A percentile compares a stretch with the other conserved stretches of the same genome.
Evolutionary conservation across 2,797 vertebrate species (phyloP).

Genomic region (Danio kyathit): DNA sequence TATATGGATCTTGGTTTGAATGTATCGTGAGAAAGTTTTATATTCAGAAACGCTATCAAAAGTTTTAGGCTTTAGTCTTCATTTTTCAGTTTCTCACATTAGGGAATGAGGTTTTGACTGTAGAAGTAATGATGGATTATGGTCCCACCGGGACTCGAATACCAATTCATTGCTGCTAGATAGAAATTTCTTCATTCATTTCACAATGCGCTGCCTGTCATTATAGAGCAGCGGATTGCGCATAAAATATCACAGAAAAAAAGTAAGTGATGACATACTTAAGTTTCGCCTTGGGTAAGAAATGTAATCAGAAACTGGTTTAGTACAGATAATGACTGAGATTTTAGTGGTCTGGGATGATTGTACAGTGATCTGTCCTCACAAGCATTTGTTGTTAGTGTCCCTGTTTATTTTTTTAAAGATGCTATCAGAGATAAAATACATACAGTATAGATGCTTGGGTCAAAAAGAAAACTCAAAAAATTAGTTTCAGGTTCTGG

Average conservation of each 20-base stretch:
- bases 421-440: no score
- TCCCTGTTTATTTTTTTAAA: no score
- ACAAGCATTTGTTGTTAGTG: no score
- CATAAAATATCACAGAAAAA: background rate
- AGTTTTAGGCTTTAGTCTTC: background rate
- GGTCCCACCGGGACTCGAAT: background rate
- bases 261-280: background rate
- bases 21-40: background rate
- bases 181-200: background rate
- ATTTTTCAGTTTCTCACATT: background rate
- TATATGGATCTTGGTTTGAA: background rate
- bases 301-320: background rate
- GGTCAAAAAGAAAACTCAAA: no score
- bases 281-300: background rate
- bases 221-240: background rate
- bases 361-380: background rate
- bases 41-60: background rate
- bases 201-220: background rate
- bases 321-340: background rate
- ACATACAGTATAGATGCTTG: no score
- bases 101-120: background rate
- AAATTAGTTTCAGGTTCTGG: no score
- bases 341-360: background rate
- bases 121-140: conserved; percentile 1
- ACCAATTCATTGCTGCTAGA: background rate